Evolutionary conservation across 2,888 invertebrate genomes (phyloP).

Genomic region (Ceramica pisi): DNA sequence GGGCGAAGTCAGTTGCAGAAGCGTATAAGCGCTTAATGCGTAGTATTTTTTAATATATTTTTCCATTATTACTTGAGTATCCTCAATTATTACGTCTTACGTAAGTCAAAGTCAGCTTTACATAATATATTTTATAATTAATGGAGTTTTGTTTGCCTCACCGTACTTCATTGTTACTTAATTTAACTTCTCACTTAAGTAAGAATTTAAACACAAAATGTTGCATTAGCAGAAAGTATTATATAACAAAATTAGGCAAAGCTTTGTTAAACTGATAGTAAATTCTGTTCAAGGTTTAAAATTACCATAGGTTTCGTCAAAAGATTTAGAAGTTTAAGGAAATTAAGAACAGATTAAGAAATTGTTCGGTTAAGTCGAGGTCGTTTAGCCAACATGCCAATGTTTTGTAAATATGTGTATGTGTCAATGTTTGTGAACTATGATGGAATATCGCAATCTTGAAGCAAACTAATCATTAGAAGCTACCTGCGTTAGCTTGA

Average conservation of each 20-base stretch:
- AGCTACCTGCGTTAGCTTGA: neutral
- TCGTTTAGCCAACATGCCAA: neutral
- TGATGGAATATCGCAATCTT: slow-evolving; percentile 30
- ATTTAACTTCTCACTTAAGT: slow-evolving; percentile 19
- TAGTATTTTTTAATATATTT: neutral
- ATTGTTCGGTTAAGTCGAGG: slow-evolving; percentile 32
- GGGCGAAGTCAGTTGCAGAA: no score
- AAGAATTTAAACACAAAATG: slow-evolving; percentile 5
- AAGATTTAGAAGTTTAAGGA: slow-evolving; percentile 24
- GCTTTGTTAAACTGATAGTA: slow-evolving; percentile 2
- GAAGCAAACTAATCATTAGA: slow-evolving; percentile 3
- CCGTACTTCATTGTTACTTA: slow-evolving; percentile 20
- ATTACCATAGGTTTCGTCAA: slow-evolving; percentile 47
- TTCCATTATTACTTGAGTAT: neutral
- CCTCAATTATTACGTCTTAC: neutral
- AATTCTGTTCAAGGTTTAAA: slow-evolving; percentile 33
- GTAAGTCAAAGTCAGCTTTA: slow-evolving; percentile 8
- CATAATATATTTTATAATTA: slow-evolving; percentile 14
- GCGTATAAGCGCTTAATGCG: no score
- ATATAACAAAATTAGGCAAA: slow-evolving; percentile 29
- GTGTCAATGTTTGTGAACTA: slow-evolving; percentile 29
- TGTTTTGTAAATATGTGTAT: slow-evolving; percentile 30
- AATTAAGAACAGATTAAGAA: slow-evolving; percentile 50
- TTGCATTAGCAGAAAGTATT: slow-evolving; percentile 27
- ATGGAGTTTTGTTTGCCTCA: slow-evolving; percentile 1